phyloP scores from a whole-genome alignment of 2,888 invertebrate species.

The Archips crataeganus region DNA sequence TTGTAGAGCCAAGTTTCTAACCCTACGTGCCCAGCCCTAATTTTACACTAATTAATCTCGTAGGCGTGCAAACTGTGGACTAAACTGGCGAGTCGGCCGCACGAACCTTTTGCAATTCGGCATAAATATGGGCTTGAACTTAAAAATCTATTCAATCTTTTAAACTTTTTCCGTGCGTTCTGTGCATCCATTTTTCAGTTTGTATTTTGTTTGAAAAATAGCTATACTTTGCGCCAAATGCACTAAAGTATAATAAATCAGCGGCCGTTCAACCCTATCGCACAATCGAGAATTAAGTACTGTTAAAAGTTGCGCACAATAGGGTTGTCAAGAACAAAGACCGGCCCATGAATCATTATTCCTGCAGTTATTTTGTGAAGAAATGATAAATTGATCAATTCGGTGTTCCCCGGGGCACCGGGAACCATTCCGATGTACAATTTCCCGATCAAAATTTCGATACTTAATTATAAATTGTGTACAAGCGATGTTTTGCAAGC shows the following conservation, averaged over 20 bases:
- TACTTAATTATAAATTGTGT: neutral
- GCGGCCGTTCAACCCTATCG: neutral
- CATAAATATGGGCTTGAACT: no score
- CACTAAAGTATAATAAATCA: neutral
- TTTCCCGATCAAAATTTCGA: neutral
- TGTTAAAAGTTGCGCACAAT: slow-evolving; percentile 7
- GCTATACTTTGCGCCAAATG: neutral
- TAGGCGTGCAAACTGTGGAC: no score
- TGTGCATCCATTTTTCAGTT: no score
- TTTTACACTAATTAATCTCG: no score
- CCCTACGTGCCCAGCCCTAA: no score
- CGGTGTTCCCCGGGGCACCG: neutral
- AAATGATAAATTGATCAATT: slow-evolving; percentile 11
- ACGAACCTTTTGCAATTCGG: no score
- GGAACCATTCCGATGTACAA: neutral
- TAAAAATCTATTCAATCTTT: no score
- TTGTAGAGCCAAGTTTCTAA: no score
- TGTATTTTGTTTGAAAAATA: neutral
- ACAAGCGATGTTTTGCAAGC: neutral
- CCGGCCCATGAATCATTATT: neutral
- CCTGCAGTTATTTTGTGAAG: slow-evolving; percentile 6
- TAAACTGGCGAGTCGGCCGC: no score
- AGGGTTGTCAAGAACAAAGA: slow-evolving; percentile 1
- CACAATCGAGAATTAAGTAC: neutral
- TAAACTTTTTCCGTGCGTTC: no score